Evolutionary conservation across 2,888 invertebrate genomes (phyloP), one percentile per base, ranked within the genome.

Genomic region (Brachylomia viminalis): DNA sequence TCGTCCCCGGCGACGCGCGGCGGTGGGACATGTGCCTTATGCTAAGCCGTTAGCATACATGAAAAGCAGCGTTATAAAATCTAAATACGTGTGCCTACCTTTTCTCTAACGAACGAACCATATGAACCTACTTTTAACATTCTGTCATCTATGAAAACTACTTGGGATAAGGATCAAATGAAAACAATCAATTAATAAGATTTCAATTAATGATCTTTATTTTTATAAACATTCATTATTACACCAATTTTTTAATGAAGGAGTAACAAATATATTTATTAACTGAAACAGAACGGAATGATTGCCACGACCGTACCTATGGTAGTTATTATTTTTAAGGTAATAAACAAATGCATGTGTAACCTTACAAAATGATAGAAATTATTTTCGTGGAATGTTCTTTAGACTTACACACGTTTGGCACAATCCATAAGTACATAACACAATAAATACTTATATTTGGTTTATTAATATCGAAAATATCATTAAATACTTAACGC

Each of bases 361-460:
- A 59, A 72, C 61, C 47, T 69, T 17, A 73, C 27, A 61, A 72
- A 64, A 42, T 10, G 42, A 42, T 42, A 42, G 42, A 42, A 42
- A 61, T 33, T 42, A 78, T 59, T 69, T 47, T 54, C 27, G 65
- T 81, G 82, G 82, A 84, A 84, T 85, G 82, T 82, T 72, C 49
- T 83, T 64, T 59, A 79, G n/a, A n/a, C n/a, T 38, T 54, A 75
- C 67, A 81, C 49, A 75, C 58, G 73, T 84, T 84, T 84, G 84
- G 84, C 84, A 85, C 84, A 84, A 70, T 77, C 20, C 33, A 54
- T 85, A 82, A 67, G 76, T 84, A 82, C 72, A 74, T 30, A 67
- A 75, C 52, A 74, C 38, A 77, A 72, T 80, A 72, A 62, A 73
- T 72, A 82, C 42, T 75, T 67, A 61, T 54, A 30, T 78, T 64